Conservation (phyloP, 2,797 vertebrate species). For the Paratrypauchen microcephalus region DNA sequence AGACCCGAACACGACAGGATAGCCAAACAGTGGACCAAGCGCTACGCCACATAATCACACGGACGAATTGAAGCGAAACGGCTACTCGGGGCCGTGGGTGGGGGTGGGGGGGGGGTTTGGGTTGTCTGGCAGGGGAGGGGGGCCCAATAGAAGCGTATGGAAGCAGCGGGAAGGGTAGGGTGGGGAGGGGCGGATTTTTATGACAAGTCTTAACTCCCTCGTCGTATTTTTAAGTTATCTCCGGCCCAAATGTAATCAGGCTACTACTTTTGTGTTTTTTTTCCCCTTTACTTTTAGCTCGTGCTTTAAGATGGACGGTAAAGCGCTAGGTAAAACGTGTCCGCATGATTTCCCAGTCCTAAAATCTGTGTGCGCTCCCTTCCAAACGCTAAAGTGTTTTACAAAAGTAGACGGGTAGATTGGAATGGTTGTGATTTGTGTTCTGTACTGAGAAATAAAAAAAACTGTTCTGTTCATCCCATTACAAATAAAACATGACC, state of each 20-base stretch:
- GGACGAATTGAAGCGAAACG: conserved; percentile 64
- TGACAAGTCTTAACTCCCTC: conserved; percentile 84
- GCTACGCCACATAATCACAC: conserved; percentile 88
- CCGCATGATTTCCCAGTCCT: conserved; percentile 62
- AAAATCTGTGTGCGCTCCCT: conserved; percentile 53
- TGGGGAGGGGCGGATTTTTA: conserved; percentile 84
- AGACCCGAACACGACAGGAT: conserved; percentile 95
- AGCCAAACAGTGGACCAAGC: conserved; percentile 97
- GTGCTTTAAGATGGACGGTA: conserved; percentile 55
- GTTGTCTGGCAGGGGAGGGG: conserved; percentile 34
- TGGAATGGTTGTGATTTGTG: conserved; percentile 58
- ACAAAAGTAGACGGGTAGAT: conserved; percentile 51
- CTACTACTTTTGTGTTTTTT: conserved; percentile 66
- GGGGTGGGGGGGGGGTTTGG: too few species aligned
- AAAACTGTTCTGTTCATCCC: conserved; percentile 48
- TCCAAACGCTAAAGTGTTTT: conserved; percentile 28
- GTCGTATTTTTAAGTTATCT: conserved; percentile 84
- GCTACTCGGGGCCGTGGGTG: conserved; percentile 72
- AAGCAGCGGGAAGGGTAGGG: conserved; percentile 53
- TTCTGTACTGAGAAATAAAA: conserved; percentile 46
- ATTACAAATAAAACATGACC: conserved; percentile 58
- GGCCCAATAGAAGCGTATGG: conserved; percentile 8
- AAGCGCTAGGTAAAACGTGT: conserved; percentile 62
- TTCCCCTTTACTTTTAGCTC: conserved; percentile 41
- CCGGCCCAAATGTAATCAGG: conserved; percentile 82